phyloP scores from a whole-genome alignment of 1,140 invertebrate species.

The Frieseomelitta varia region DNA sequence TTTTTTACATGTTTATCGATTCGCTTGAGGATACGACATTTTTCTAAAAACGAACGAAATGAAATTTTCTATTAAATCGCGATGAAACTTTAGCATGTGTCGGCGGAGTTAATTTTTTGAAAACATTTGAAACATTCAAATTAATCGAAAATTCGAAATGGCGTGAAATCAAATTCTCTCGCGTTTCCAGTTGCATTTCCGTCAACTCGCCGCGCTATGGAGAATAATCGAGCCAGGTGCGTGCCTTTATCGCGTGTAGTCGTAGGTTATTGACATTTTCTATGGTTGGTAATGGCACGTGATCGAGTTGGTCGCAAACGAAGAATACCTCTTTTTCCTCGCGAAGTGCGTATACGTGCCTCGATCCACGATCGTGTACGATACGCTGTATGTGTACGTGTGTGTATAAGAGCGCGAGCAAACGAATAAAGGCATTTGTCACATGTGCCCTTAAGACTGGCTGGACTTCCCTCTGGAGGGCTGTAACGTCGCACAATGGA shows the following conservation, averaged over 20 bases:
- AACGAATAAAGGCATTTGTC: constrained; percentile 69
- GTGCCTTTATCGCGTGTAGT: not conserved
- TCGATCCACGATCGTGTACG: not conserved
- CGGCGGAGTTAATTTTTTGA: no score
- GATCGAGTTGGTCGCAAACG: constrained; percentile 44
- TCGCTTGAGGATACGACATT: no score
- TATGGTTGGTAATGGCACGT: constrained; percentile 24
- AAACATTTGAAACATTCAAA: no score
- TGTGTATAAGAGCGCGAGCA: constrained; percentile 2
- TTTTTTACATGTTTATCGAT: not conserved
- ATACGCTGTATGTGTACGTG: no score
- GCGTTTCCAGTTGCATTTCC: not conserved
- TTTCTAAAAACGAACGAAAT: no score
- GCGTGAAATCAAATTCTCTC: not conserved
- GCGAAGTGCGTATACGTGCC: constrained; percentile 44
- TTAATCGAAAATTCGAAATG: no score
- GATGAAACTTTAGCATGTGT: no score
- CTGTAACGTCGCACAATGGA: constrained; percentile 55
- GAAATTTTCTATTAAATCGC: no score
- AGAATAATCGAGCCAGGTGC: not conserved
- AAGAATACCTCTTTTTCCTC: constrained; percentile 21
- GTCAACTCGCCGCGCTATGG: not conserved
- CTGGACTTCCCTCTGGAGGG: constrained; percentile 44
- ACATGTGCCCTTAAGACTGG: constrained; percentile 58
- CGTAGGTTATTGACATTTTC: constrained; percentile 48